Conservation (phyloP, 1,140 invertebrate species). For the Batillaria attramentaria region DNA sequence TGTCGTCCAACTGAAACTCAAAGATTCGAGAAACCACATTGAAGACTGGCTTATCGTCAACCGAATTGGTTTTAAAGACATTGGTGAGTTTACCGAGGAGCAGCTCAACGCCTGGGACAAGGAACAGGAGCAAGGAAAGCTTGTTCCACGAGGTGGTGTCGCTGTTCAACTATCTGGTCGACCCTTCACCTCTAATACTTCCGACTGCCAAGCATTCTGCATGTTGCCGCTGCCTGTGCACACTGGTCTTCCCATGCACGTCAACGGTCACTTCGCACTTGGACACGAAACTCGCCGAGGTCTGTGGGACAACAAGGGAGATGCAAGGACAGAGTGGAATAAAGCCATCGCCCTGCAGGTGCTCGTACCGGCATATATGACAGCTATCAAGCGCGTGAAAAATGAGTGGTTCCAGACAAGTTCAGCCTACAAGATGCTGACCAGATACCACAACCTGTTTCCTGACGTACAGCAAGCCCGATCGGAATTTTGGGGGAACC, state of each 20-base stretch:
- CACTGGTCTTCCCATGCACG: slow-evolving; percentile 63
- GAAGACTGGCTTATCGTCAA: slow-evolving; percentile 50
- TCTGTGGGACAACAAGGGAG: slow-evolving; percentile 53
- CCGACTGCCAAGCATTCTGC: slow-evolving; percentile 56
- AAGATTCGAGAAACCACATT: slow-evolving; percentile 22
- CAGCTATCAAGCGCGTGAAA: slow-evolving; percentile 36
- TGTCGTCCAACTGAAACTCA: slow-evolving; percentile 35
- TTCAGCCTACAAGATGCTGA: not conserved
- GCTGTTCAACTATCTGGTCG: slow-evolving; percentile 45
- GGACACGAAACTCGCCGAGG: slow-evolving; percentile 63
- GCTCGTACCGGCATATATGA: slow-evolving; percentile 54
- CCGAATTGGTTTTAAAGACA: slow-evolving; percentile 50
- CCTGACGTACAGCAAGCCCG: slow-evolving; percentile 30
- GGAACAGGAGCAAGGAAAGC: slow-evolving; percentile 43
- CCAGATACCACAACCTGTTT: slow-evolving; percentile 14
- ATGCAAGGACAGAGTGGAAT: slow-evolving; percentile 58
- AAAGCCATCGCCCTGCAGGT: slow-evolving; percentile 46
- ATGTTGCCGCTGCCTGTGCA: slow-evolving; percentile 64
- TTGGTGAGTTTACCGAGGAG: slow-evolving; percentile 15
- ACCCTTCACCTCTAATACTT: too few species aligned
- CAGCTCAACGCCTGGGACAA: slow-evolving; percentile 39
- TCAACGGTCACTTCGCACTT: slow-evolving; percentile 68
- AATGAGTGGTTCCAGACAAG: not conserved
- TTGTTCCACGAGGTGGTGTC: slow-evolving; percentile 62
- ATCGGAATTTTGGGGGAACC: slow-evolving; percentile 30